These are phyloP conservation scores for Amphiura filiformis DNA, from an alignment of 35 echinoderm and acorn worm genomes.

Conservation along the genomic window DNA sequence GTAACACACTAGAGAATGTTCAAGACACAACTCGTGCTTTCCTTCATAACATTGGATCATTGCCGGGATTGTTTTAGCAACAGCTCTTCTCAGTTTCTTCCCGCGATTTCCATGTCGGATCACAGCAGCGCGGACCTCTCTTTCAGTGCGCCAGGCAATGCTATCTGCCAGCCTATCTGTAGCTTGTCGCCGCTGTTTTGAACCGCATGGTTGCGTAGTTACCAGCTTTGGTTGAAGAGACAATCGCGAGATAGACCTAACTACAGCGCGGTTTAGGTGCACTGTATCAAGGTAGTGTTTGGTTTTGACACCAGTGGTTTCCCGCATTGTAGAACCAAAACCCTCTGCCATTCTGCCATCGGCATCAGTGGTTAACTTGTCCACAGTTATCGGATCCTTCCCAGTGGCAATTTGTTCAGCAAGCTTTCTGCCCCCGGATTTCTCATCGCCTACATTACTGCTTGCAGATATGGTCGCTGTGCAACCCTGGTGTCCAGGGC, in stretches of 20 bases:
- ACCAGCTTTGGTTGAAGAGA: neutral
- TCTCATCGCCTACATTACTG: constrained; percentile 16
- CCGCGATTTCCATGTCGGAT: neutral
- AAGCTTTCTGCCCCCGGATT: neutral
- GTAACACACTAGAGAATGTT: constrained; percentile 5
- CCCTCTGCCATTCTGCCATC: constrained; percentile 28
- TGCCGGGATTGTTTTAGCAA: neutral
- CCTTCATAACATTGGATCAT: constrained; percentile 34
- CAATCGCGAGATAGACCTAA: neutral
- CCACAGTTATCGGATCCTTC: neutral
- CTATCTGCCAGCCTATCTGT: neutral
- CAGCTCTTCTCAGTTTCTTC: neutral
- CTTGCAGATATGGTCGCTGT: neutral
- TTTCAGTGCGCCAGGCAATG: neutral
- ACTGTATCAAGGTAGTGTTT: constrained; percentile 23
- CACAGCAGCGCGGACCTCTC: neutral
- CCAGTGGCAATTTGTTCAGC: neutral
- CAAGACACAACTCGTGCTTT: neutral
- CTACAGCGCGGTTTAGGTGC: constrained; percentile 8
- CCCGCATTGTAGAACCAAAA: neutral
- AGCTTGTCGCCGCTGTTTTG: neutral
- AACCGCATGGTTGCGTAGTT: neutral
- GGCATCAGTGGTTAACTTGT: constrained; percentile 31
- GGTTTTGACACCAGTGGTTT: neutral
- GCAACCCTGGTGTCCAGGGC: neutral